phyloP scores from a whole-genome alignment of 2,113 vertebrate genomes.

The Malaclemys terrapin region DNA sequence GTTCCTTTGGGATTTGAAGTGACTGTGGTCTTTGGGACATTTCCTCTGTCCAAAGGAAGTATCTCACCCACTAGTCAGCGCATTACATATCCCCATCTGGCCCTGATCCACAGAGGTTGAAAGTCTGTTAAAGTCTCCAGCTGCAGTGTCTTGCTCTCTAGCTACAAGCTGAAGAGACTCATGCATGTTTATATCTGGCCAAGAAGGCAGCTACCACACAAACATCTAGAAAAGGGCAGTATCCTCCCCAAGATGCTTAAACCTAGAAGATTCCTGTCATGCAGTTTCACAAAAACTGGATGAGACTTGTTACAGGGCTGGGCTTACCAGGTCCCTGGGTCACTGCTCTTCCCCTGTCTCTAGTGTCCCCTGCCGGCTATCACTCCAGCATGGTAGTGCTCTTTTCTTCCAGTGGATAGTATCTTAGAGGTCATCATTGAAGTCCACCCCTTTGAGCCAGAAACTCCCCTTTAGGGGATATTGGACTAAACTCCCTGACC shows the following conservation, averaged over 20 bases:
- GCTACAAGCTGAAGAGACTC: background rate
- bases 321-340: background rate
- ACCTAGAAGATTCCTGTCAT: background rate
- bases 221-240: background rate
- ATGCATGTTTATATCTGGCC: background rate
- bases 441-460: background rate
- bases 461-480: background rate
- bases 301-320: background rate
- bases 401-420: background rate
- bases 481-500: background rate
- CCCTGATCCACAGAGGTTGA: background rate
- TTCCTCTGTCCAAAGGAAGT: background rate
- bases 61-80: background rate
- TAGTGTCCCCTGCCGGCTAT: background rate
- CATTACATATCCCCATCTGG: background rate
- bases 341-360: background rate
- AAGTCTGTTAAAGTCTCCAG: background rate
- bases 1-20: background rate
- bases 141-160: background rate
- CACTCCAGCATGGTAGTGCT: background rate
- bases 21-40: background rate
- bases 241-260: background rate
- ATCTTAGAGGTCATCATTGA: background rate
- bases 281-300: background rate
- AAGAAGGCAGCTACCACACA: background rate